These are phyloP conservation scores for Pammene aurita DNA, from an alignment of 2,888 invertebrate genomes.

Conservation along the genomic window DNA sequence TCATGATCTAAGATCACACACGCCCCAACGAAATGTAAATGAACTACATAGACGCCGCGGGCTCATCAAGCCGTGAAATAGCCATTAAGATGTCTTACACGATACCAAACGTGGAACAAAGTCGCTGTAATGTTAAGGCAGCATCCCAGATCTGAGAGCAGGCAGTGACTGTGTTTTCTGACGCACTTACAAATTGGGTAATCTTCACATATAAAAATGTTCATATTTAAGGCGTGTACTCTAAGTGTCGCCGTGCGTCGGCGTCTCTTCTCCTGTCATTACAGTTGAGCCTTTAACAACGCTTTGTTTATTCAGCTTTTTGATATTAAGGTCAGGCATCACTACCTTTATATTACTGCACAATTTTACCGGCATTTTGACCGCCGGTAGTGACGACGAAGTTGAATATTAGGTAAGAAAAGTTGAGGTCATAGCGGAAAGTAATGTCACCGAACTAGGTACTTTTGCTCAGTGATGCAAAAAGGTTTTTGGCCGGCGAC, in stretches of 20 bases:
- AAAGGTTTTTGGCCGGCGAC: conserved; percentile 7
- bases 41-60: conserved; percentile 49
- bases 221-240: too few species aligned
- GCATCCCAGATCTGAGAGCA: too few species aligned
- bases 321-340: neutral
- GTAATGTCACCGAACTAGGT: conserved; percentile 15
- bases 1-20: conserved; percentile 36
- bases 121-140: neutral
- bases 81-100: conserved; percentile 45
- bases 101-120: conserved; percentile 44
- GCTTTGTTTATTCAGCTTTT: too few species aligned
- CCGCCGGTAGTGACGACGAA: neutral
- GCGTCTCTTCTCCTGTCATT: too few species aligned
- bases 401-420: conserved; percentile 17
- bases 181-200: too few species aligned
- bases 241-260: too few species aligned
- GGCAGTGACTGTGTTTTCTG: too few species aligned
- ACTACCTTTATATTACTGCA: too few species aligned
- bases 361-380: conserved; percentile 11
- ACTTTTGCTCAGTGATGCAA: conserved; percentile 6
- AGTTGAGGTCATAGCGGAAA: conserved; percentile 11
- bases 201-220: too few species aligned
- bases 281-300: too few species aligned
- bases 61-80: conserved; percentile 55
- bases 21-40: conserved; percentile 53